A percentile compares a stretch with the other conserved stretches of the same genome.
Conservation (phyloP, 2,888 invertebrate species). For the Lasioglossum figueresi region DNA sequence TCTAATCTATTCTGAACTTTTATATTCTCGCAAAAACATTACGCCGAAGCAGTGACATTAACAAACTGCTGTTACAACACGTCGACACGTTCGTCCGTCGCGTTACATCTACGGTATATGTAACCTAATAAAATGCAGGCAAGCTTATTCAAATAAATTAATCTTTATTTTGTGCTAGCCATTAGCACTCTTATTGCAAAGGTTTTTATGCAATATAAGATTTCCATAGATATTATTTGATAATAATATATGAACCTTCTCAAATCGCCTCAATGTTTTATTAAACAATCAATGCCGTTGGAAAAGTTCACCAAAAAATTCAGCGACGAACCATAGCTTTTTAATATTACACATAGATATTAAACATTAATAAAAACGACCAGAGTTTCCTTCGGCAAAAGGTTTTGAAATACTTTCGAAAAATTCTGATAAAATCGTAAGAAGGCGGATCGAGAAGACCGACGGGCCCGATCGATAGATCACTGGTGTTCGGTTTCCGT, state of each 20-base stretch:
- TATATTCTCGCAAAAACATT: neutral
- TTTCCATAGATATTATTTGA: too few species aligned
- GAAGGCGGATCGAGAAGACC: neutral
- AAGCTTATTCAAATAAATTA: neutral
- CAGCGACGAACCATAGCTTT: neutral
- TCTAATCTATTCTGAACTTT: neutral
- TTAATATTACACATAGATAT: neutral
- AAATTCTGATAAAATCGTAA: neutral
- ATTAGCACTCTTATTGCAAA: too few species aligned
- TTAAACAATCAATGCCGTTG: too few species aligned
- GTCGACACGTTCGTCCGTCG: neutral
- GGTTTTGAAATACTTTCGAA: neutral
- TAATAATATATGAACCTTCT: too few species aligned
- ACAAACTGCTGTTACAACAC: neutral
- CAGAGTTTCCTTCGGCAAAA: neutral
- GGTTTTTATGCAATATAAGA: too few species aligned
- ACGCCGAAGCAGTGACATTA: too few species aligned
- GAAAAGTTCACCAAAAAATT: too few species aligned
- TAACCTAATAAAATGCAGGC: neutral
- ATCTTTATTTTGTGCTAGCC: too few species aligned
- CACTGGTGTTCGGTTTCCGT: slow-evolving; percentile 7
- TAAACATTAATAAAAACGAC: neutral
- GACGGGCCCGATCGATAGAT: slow-evolving; percentile 3
- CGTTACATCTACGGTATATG: neutral
- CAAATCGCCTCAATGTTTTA: too few species aligned